These are phyloP conservation scores for Lucilia cuprina DNA, from an alignment of 1,140 invertebrate species.

Conservation along the genomic window DNA sequence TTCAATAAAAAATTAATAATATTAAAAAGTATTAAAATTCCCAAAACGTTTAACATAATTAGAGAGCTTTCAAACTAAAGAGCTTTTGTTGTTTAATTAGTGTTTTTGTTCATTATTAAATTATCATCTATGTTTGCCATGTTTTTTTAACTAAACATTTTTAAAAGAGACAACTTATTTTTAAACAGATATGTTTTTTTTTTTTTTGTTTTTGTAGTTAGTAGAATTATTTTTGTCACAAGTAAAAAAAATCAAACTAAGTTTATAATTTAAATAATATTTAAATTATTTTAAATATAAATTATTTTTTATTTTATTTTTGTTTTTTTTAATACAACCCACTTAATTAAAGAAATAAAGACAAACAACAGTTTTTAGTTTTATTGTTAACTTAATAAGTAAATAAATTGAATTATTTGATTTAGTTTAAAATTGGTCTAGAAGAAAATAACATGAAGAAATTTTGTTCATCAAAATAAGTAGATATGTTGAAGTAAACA, in stretches of 20 bases:
- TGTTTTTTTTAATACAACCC: neutral
- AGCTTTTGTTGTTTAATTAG: neutral
- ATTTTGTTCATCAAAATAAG: too few species aligned
- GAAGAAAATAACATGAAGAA: too few species aligned
- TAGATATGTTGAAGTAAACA: too few species aligned
- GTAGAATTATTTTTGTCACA: neutral
- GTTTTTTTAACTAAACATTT: neutral
- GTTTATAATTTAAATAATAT: neutral
- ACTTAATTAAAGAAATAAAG: neutral
- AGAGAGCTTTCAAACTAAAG: neutral
- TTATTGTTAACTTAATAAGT: too few species aligned
- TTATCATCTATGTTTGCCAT: neutral
- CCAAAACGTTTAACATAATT: too few species aligned
- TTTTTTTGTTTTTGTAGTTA: neutral
- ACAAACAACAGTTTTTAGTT: too few species aligned
- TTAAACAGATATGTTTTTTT: conserved; percentile 4
- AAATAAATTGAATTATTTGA: too few species aligned
- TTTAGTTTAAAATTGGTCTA: too few species aligned
- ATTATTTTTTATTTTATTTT: neutral
- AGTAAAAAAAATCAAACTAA: neutral
- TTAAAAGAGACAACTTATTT: neutral
- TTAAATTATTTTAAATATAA: neutral
- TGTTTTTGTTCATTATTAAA: neutral
- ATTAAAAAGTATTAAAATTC: too few species aligned
- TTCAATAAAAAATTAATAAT: too few species aligned